Evolutionary conservation across 1,140 invertebrate genomes (phyloP).

Genomic region (Wiebesia pumilae): DNA sequence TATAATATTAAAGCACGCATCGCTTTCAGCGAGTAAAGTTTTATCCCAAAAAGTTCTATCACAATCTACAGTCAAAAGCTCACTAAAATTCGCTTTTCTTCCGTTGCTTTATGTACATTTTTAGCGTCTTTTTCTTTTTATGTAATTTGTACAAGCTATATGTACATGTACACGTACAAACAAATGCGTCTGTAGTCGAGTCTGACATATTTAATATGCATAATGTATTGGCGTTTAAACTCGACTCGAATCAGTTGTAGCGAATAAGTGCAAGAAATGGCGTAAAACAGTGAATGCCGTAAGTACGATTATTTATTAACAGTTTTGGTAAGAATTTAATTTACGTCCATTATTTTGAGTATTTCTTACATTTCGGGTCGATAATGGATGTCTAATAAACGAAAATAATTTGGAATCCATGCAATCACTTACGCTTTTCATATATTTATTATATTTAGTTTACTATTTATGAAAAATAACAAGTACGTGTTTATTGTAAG

Average conservation of each 20-base stretch:
- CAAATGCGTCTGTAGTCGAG: constrained; percentile 40
- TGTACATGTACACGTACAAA: constrained; percentile 36
- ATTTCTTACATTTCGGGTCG: not conserved
- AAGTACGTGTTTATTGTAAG: not conserved
- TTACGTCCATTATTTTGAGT: constrained; percentile 29
- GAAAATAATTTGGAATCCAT: constrained; percentile 30
- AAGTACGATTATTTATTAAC: constrained; percentile 38
- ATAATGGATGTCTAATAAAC: not conserved
- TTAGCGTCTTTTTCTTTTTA: constrained; percentile 18
- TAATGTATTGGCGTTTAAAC: constrained; percentile 3
- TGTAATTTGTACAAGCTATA: constrained; percentile 34
- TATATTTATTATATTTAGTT: not conserved
- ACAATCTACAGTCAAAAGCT: constrained; percentile 53
- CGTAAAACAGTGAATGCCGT: constrained; percentile 22
- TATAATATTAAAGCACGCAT: constrained; percentile 40
- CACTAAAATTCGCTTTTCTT: constrained; percentile 38
- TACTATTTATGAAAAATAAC: constrained; percentile 8
- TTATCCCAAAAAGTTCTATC: constrained; percentile 49
- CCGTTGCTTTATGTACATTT: constrained; percentile 36
- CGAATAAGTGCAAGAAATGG: constrained; percentile 42
- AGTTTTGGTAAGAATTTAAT: constrained; percentile 25
- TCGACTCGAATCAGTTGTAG: constrained; percentile 9
- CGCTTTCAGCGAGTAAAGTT: constrained; percentile 35
- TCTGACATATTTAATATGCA: constrained; percentile 23
- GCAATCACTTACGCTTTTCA: not conserved